Conservation (phyloP, 2,113 vertebrate species). For the Corydoras sp. region DNA sequence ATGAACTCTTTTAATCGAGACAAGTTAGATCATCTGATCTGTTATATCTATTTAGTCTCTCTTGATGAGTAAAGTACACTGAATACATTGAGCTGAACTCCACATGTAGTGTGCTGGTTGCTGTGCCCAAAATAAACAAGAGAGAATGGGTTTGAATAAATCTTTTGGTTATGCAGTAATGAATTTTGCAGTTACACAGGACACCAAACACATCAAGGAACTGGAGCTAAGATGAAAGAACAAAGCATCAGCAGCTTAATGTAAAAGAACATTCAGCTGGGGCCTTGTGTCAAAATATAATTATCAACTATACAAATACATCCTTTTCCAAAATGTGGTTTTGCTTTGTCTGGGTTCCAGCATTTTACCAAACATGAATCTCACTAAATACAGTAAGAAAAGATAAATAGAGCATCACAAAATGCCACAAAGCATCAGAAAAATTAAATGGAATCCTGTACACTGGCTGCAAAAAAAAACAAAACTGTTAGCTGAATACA, state of each 20-base stretch:
- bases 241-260: constrained; percentile 51
- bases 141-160: constrained; percentile 33
- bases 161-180: constrained; percentile 59
- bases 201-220: constrained; percentile 52
- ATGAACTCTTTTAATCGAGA: background rate
- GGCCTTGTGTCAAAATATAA: constrained; percentile 42
- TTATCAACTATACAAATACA: constrained; percentile 47
- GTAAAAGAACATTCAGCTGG: constrained; percentile 51
- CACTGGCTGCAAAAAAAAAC: no score
- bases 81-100: constrained; percentile 14
- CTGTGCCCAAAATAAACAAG: constrained; percentile 41
- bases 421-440: background rate
- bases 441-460: no score
- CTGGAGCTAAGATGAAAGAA: constrained; percentile 48
- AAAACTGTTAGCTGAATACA: no score
- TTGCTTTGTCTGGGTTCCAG: constrained; percentile 25
- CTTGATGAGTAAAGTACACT: constrained; percentile 14
- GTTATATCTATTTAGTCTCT: constrained; percentile 30
- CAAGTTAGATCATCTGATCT: constrained; percentile 27
- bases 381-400: constrained; percentile 38
- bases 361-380: constrained; percentile 34
- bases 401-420: constrained; percentile 4
- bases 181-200: constrained; percentile 53
- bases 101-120: constrained; percentile 37
- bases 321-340: constrained; percentile 2